Evolutionary conservation across 2,888 invertebrate genomes (phyloP).

Genomic region (Seira musarum): DNA sequence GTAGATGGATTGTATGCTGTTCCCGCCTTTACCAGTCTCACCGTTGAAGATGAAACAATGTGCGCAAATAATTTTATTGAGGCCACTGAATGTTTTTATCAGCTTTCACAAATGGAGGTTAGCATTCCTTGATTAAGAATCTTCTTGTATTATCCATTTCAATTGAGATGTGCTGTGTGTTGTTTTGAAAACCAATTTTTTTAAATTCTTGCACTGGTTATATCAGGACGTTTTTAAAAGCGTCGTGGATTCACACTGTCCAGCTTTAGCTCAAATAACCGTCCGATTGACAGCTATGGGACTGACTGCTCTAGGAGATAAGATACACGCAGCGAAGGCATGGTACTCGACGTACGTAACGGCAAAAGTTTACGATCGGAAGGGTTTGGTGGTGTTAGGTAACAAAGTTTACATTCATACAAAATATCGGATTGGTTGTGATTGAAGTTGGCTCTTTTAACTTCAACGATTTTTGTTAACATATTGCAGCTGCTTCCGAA

Average conservation of each 20-base stretch:
- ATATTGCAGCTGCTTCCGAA: constrained; percentile 49
- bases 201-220: not conserved
- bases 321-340: constrained; percentile 36
- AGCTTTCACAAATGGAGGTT: constrained; percentile 48
- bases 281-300: constrained; percentile 32
- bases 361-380: constrained; percentile 47
- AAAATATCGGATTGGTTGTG: too few species aligned
- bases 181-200: not conserved
- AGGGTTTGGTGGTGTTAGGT: constrained; percentile 52
- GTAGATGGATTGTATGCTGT: constrained; percentile 39
- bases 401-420: constrained; percentile 14
- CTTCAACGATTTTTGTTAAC: too few species aligned
- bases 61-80: constrained; percentile 30
- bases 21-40: constrained; percentile 45
- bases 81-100: constrained; percentile 43
- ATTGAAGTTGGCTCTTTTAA: not conserved
- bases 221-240: constrained; percentile 41
- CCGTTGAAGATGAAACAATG: constrained; percentile 39
- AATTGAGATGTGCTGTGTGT: not conserved
- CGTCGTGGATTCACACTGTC: constrained; percentile 35
- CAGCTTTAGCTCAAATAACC: constrained; percentile 46
- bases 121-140: not conserved
- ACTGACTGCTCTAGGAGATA: constrained; percentile 38
- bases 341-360: constrained; percentile 35
- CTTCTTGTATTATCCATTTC: not conserved